These are phyloP conservation scores for Apotomis capreana DNA, from an alignment of 2,888 invertebrate species.

Conservation along the genomic window DNA sequence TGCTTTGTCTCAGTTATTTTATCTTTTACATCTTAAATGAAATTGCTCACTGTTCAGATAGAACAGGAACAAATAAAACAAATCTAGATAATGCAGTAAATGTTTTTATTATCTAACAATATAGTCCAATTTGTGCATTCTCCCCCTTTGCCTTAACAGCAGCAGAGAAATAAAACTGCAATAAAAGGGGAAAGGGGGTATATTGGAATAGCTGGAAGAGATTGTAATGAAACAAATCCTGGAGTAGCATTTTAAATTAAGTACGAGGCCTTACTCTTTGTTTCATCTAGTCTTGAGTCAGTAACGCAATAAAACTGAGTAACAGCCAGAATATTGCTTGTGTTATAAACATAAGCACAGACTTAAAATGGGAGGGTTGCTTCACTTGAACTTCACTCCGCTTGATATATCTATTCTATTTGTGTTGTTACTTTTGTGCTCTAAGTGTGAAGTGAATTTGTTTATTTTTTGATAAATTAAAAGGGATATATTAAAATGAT, in stretches of 20 bases:
- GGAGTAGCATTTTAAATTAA: conserved; percentile 25
- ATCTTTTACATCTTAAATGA: neutral
- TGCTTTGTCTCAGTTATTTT: neutral
- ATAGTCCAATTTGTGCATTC: conserved; percentile 48
- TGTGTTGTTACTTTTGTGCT: too few species aligned
- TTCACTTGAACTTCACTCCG: too few species aligned
- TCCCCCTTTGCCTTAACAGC: conserved; percentile 52
- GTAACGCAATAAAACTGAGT: too few species aligned
- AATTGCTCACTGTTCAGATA: neutral
- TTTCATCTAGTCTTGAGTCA: neutral
- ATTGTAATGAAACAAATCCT: conserved; percentile 30
- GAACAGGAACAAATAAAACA: conserved; percentile 9
- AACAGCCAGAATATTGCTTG: neutral
- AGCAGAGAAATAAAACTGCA: conserved; percentile 60
- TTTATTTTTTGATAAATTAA: too few species aligned
- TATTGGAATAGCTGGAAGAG: conserved; percentile 30
- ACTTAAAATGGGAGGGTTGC: too few species aligned
- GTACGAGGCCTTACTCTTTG: conserved; percentile 1
- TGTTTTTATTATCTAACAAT: conserved; percentile 43
- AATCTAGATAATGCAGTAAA: conserved; percentile 36
- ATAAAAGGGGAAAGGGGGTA: conserved; percentile 49
- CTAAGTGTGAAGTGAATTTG: too few species aligned
- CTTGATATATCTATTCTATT: too few species aligned
- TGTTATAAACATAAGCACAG: too few species aligned
- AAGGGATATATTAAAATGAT: too few species aligned